phyloP scores from a whole-genome alignment of 1,140 invertebrate species.

The Mercenaria mercenaria region DNA sequence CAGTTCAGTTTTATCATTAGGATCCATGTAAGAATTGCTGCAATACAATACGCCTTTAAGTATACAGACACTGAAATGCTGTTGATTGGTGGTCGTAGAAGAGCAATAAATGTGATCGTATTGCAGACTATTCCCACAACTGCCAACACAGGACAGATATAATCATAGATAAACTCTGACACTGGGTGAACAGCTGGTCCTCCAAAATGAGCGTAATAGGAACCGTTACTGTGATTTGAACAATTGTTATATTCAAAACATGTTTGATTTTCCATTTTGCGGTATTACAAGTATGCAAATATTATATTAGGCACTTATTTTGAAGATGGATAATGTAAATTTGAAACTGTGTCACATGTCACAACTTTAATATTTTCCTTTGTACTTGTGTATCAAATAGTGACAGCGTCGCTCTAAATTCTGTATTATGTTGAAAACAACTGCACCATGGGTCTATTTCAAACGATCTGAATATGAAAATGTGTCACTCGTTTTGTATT shows the following conservation, averaged over 20 bases:
- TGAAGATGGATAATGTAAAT: too few relatives aligned
- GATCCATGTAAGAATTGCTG: background rate
- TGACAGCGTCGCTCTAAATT: too few relatives aligned
- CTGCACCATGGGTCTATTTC: too few relatives aligned
- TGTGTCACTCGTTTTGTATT: too few relatives aligned
- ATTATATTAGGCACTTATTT: too few relatives aligned
- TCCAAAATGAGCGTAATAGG: background rate
- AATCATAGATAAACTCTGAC: slow-evolving; percentile 8
- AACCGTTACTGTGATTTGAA: background rate
- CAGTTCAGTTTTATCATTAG: background rate
- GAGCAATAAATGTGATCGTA: background rate
- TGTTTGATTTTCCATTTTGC: background rate
- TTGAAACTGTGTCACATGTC: too few relatives aligned
- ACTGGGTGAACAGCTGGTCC: background rate
- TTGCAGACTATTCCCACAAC: background rate
- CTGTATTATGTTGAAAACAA: too few relatives aligned
- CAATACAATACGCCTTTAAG: background rate
- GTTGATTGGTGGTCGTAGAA: slow-evolving; percentile 19
- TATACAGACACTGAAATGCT: slow-evolving; percentile 4
- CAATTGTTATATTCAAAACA: background rate
- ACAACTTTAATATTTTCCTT: too few relatives aligned
- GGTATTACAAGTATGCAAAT: too few relatives aligned
- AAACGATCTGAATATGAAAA: too few relatives aligned
- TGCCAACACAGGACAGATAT: background rate
- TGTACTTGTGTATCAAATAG: too few relatives aligned